These are phyloP conservation scores for Drepana arcuata DNA, from an alignment of 1,140 invertebrate genomes.

Conservation along the genomic window DNA sequence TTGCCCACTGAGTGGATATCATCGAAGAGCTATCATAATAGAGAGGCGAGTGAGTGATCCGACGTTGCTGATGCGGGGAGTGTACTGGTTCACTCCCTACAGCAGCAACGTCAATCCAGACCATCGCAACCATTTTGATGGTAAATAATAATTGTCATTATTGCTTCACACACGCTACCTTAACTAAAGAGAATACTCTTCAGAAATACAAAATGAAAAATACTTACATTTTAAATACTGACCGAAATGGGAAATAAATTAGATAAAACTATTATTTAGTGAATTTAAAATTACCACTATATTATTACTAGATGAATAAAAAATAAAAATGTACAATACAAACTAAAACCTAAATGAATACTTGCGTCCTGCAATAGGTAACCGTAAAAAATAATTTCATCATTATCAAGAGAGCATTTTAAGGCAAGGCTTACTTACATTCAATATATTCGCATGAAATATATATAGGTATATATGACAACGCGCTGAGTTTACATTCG, in stretches of 20 bases:
- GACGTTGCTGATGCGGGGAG: too few species aligned
- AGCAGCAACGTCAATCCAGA: too few species aligned
- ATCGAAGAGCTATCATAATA: too few species aligned
- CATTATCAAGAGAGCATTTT: conserved; percentile 64
- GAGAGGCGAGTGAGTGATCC: neutral
- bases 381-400: conserved; percentile 67
- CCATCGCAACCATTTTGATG: too few species aligned
- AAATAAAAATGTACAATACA: conserved; percentile 63
- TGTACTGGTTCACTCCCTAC: too few species aligned
- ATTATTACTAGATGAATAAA: conserved; percentile 44
- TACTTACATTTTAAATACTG: conserved; percentile 69
- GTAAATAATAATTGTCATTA: too few species aligned
- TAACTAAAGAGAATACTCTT: conserved; percentile 42
- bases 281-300: conserved; percentile 24
- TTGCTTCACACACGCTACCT: conserved; percentile 43
- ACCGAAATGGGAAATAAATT: conserved; percentile 68
- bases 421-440: conserved; percentile 47
- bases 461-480: too few species aligned
- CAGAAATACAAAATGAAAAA: conserved; percentile 50
- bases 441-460: conserved; percentile 19
- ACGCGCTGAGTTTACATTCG: too few species aligned
- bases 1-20: too few species aligned
- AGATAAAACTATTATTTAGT: conserved; percentile 52
- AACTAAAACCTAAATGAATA: conserved; percentile 62
- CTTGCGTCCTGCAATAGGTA: conserved; percentile 67